These are phyloP conservation scores for Saccopteryx leptura DNA, from an alignment of 2,113 vertebrate genomes.

Conservation along the genomic window DNA sequence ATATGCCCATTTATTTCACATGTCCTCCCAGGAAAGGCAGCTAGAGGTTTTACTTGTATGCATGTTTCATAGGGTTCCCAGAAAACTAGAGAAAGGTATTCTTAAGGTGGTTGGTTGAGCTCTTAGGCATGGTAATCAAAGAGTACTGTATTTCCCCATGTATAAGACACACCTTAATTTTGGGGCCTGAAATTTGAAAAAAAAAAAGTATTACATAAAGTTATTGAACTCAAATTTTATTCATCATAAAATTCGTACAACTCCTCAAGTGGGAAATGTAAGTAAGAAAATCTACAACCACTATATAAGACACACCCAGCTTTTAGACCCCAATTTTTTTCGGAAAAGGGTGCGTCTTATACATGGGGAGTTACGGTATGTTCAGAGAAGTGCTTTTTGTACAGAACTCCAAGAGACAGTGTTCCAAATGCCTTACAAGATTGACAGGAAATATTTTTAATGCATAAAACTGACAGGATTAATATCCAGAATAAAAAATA, in stretches of 20 bases:
- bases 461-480: neutral
- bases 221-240: no score
- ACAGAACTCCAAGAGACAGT: neutral
- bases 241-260: no score
- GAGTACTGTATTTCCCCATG: no score
- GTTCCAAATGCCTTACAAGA: slow-evolving; percentile 14
- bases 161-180: no score
- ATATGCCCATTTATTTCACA: neutral
- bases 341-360: no score
- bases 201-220: no score
- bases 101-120: neutral
- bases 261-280: no score
- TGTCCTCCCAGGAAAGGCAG: neutral
- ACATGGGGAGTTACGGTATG: neutral
- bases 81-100: slow-evolving; percentile 3
- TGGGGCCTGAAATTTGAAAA: no score
- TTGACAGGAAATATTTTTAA: slow-evolving; percentile 32
- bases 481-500: slow-evolving; percentile 19
- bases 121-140: neutral
- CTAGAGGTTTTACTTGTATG: neutral
- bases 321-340: no score
- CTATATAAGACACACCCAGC: no score
- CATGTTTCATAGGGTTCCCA: neutral
- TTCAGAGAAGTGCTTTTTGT: slow-evolving; percentile 1
- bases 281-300: no score